A percentile compares a stretch with the other conserved stretches of the same genome.
phyloP scores from a whole-genome alignment of 1,140 invertebrate genomes.

The Cydia amplana region DNA sequence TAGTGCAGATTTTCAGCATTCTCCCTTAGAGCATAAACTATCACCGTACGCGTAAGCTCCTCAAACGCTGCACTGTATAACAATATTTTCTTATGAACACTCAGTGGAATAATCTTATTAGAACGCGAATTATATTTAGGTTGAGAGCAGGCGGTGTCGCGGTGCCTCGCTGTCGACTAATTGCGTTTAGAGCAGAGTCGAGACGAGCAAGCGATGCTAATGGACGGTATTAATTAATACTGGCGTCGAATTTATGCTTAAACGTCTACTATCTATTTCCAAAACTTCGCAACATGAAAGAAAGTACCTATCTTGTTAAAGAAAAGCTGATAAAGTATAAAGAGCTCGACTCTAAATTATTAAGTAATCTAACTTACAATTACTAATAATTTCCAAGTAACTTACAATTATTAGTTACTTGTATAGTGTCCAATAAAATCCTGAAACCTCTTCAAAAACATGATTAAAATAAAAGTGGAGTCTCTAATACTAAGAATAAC shows the following conservation, averaged over 20 bases:
- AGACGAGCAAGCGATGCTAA: slow-evolving; percentile 64
- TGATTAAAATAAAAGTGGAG: no score
- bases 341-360: neutral
- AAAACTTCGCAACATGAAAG: slow-evolving; percentile 33
- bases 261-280: slow-evolving; percentile 47
- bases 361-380: neutral
- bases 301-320: neutral
- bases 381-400: no score
- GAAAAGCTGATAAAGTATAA: neutral
- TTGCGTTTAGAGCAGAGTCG: slow-evolving; percentile 64
- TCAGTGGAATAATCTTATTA: slow-evolving; percentile 60
- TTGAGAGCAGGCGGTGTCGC: slow-evolving; percentile 58
- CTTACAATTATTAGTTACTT: no score
- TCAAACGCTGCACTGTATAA: slow-evolving; percentile 32
- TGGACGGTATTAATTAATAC: slow-evolving; percentile 70
- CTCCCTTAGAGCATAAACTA: neutral
- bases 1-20: neutral
- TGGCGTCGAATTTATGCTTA: slow-evolving; percentile 58
- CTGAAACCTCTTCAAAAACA: no score
- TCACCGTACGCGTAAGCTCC: neutral
- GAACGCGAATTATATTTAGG: slow-evolving; percentile 65
- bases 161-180: slow-evolving; percentile 58
- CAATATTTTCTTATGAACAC: slow-evolving; percentile 63
- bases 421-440: no score
- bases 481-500: neutral